A percentile compares a stretch with the other conserved stretches of the same genome.
Conservation (phyloP, 2,113 vertebrate species). For the Apodemus sylvaticus region DNA sequence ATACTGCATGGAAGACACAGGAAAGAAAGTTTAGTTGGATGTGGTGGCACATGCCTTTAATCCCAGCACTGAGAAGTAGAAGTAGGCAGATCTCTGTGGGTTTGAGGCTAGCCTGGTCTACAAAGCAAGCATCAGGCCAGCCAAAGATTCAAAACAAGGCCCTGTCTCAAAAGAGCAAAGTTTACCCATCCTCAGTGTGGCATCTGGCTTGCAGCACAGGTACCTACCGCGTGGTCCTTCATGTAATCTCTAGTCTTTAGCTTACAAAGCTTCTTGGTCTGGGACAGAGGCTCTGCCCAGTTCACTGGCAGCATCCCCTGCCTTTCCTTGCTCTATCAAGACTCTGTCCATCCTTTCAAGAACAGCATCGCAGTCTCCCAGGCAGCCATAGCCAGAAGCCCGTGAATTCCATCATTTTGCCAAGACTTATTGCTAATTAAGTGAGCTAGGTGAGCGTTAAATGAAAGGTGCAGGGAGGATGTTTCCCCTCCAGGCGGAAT, state of each 20-base stretch:
- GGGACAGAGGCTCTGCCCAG: not conserved
- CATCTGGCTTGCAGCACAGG: not conserved
- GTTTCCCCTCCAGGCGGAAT: conserved; percentile 69
- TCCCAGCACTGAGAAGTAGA: not conserved
- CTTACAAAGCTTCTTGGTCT: not conserved
- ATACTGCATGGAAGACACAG: not conserved
- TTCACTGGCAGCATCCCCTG: not conserved
- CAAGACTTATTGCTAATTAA: conserved; percentile 76
- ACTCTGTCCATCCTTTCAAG: conserved; percentile 38
- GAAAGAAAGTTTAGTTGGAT: not conserved
- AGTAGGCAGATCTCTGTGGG: not conserved
- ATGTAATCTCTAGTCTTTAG: not conserved
- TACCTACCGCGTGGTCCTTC: not conserved
- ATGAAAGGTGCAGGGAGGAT: conserved; percentile 61
- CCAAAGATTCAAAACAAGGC: not conserved
- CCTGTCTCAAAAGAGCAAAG: not conserved
- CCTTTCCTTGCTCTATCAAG: not conserved
- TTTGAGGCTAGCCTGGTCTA: not conserved
- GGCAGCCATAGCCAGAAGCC: not conserved
- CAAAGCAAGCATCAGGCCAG: not conserved
- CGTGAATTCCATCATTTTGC: conserved; percentile 47
- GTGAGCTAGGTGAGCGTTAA: conserved; percentile 75
- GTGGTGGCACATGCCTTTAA: not conserved
- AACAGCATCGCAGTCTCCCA: not conserved
- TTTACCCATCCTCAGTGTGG: not conserved